Evolutionary conservation across 2,888 invertebrate species (phyloP).

Genomic region (Lampropteryx suffumata): DNA sequence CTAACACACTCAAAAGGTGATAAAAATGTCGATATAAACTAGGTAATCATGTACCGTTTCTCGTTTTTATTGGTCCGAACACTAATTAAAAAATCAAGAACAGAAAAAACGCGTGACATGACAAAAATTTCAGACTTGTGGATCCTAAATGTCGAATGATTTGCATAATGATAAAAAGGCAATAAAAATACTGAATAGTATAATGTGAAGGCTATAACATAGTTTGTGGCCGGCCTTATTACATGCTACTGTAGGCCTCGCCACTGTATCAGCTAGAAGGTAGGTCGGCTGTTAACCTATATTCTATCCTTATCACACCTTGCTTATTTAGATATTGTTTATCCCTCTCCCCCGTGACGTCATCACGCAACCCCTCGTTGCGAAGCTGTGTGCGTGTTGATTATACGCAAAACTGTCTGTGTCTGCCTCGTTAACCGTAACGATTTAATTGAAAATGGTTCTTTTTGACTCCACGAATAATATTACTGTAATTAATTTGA

Average conservation of each 20-base stretch:
- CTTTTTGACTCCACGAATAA: constrained; percentile 4
- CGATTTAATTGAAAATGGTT: constrained; percentile 30
- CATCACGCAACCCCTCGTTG: constrained; percentile 64
- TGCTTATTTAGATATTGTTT: constrained; percentile 29
- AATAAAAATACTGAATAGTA: constrained; percentile 42
- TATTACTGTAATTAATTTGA: no score
- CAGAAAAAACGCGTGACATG: no score
- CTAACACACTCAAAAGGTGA: no score
- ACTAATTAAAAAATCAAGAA: no score
- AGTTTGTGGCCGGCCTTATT: constrained; percentile 56
- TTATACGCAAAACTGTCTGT: constrained; percentile 50
- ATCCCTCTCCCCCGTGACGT: constrained; percentile 71
- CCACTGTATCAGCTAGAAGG: constrained; percentile 68
- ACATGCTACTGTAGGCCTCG: constrained; percentile 60
- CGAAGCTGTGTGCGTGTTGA: constrained; percentile 56
- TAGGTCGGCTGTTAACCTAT: constrained; percentile 81
- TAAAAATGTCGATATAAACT: no score
- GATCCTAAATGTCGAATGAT: not conserved
- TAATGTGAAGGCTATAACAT: constrained; percentile 45
- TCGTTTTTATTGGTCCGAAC: no score
- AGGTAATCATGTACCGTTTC: no score
- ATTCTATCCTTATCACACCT: constrained; percentile 60
- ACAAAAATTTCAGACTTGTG: no score
- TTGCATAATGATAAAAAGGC: constrained; percentile 9
- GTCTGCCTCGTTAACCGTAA: constrained; percentile 48